phyloP scores from a whole-genome alignment of 2,797 vertebrate species.

The Gallinago nigripennis region DNA sequence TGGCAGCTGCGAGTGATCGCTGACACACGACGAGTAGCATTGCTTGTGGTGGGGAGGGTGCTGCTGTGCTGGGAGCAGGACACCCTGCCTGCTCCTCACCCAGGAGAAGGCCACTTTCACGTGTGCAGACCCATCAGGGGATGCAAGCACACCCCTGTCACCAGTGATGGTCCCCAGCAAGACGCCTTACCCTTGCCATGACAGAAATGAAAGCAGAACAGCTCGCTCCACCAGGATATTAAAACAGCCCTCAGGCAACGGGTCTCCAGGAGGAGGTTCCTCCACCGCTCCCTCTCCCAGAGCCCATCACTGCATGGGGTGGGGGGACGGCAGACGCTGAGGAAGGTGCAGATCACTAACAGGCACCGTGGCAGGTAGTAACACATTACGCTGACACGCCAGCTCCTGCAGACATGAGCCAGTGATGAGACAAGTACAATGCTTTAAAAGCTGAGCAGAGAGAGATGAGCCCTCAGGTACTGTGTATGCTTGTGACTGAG shows the following conservation, averaged over 20 bases:
- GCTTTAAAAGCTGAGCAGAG: not conserved
- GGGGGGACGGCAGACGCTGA: not conserved
- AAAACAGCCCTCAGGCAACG: not conserved
- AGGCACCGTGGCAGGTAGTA: not conserved
- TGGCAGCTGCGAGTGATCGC: not conserved
- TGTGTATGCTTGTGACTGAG: not conserved
- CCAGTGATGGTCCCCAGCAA: not conserved
- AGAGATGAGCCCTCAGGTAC: slow-evolving; percentile 23
- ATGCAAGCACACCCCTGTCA: not conserved
- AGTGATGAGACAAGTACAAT: not conserved
- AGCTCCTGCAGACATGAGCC: not conserved
- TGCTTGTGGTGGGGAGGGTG: not conserved
- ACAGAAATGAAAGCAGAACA: not conserved
- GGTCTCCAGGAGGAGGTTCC: not conserved
- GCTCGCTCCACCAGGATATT: not conserved
- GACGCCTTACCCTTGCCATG: not conserved
- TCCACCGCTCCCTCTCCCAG: not conserved
- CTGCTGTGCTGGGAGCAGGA: not conserved
- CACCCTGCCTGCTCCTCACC: not conserved
- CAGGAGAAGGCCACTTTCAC: not conserved
- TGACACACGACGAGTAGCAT: fast-evolving
- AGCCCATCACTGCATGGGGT: not conserved
- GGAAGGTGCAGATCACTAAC: not conserved
- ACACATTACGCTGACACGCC: not conserved
- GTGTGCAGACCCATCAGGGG: not conserved